Conservation (phyloP, 2,888 invertebrate genomes). For the Volucella inflata region DNA sequence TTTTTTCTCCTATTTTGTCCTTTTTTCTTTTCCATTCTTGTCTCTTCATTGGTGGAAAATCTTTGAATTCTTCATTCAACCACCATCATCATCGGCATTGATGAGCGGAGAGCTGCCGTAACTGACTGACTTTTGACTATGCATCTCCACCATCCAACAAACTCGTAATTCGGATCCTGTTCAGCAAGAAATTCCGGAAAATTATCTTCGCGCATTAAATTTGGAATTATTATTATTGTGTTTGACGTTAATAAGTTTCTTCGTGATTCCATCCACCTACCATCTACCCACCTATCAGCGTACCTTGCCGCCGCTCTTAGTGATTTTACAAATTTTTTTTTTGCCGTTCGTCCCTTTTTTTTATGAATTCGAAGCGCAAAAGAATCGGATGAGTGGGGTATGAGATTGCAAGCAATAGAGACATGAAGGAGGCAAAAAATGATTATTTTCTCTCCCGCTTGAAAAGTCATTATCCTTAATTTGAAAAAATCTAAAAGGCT, state of each 20-base stretch:
- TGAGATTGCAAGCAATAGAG: conserved; percentile 33
- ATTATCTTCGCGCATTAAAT: conserved; percentile 73
- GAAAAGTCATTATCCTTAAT: conserved; percentile 75
- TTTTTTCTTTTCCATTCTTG: conserved; percentile 18
- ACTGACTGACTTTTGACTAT: conserved; percentile 46
- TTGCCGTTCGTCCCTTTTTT: conserved; percentile 9
- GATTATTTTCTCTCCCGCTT: conserved; percentile 71
- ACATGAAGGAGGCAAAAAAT: conserved; percentile 52
- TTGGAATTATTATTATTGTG: conserved; percentile 75
- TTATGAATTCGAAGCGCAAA: conserved; percentile 62
- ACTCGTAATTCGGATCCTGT: conserved; percentile 24
- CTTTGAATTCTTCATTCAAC: conserved; percentile 70
- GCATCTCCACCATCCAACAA: not conserved
- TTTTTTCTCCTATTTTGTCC: conserved; percentile 21
- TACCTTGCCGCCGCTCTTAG: conserved; percentile 22
- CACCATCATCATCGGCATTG: conserved; percentile 65
- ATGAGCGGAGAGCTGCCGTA: conserved; percentile 45
- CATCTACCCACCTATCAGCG: no score
- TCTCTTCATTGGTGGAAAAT: conserved; percentile 20
- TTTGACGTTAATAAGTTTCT: conserved; percentile 75
- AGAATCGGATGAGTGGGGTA: conserved; percentile 47
- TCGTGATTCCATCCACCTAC: conserved; percentile 14
- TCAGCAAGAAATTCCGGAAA: conserved; percentile 70
- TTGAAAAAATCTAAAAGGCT: conserved; percentile 61
- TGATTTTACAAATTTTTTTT: conserved; percentile 28